Conservation (phyloP, 2,888 invertebrate species). For the Nezara viridula region DNA sequence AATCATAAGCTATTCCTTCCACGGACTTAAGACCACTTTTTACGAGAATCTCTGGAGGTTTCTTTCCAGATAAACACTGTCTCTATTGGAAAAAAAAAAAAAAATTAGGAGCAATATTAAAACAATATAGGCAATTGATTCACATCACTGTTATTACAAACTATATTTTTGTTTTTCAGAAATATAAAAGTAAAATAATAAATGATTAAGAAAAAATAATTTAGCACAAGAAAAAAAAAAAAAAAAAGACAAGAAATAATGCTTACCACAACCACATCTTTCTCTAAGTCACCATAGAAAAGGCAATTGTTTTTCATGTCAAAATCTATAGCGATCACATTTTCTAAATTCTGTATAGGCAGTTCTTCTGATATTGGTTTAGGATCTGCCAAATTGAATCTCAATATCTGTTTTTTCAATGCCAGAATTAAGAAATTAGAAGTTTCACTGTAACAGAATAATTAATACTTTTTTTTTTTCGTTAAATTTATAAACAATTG, state of each 20-base stretch:
- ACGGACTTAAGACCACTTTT: slow-evolving; percentile 83
- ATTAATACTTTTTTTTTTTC: neutral
- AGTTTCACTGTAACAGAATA: slow-evolving; percentile 70
- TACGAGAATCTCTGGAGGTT: slow-evolving; percentile 79
- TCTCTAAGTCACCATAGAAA: slow-evolving; percentile 89
- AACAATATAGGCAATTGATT: no score
- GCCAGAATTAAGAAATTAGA: slow-evolving; percentile 86
- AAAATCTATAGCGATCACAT: slow-evolving; percentile 89
- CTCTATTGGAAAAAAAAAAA: slow-evolving; percentile 68
- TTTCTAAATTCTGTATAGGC: slow-evolving; percentile 80
- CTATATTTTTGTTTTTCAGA: no score
- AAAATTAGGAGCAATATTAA: neutral
- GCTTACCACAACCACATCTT: slow-evolving; percentile 79
- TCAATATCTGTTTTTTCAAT: slow-evolving; percentile 81
- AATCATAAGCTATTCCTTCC: slow-evolving; percentile 91
- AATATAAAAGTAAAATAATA: no score
- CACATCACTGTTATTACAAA: no score
- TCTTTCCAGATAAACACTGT: slow-evolving; percentile 81
- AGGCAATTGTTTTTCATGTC: slow-evolving; percentile 87
- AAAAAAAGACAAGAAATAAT: neutral
- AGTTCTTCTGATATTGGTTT: slow-evolving; percentile 75
- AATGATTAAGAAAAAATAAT: no score
- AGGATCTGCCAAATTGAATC: slow-evolving; percentile 76
- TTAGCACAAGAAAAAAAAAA: no score
- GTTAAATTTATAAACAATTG: neutral